phyloP scores from a whole-genome alignment of 2,797 vertebrate species.

The Taenioides sp. region DNA sequence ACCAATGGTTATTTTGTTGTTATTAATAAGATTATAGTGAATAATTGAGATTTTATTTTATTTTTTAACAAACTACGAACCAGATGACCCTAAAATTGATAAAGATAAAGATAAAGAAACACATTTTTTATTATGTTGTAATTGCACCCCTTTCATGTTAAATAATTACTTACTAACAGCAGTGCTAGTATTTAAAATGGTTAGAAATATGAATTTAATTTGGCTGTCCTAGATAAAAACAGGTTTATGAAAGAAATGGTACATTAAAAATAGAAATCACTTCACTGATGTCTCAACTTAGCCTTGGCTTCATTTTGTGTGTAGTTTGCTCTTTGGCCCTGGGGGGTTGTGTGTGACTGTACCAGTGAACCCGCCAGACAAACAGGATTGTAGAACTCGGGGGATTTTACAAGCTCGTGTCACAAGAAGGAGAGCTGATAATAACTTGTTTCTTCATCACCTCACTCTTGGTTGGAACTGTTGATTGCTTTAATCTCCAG shows the following conservation, averaged over 20 bases:
- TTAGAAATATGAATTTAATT: neutral
- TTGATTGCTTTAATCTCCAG: constrained; percentile 3
- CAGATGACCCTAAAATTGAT: neutral
- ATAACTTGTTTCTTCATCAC: neutral
- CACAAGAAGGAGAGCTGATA: constrained; percentile 3
- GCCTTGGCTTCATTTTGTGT: neutral
- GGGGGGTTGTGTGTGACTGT: constrained; percentile 13
- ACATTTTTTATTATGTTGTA: no score
- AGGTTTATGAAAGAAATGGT: neutral
- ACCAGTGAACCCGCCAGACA: constrained; percentile 16
- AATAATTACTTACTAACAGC: no score
- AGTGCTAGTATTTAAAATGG: no score
- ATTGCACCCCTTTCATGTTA: no score
- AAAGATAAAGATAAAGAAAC: neutral
- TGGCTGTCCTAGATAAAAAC: neutral
- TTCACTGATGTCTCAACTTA: constrained; percentile 14
- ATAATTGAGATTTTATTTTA: neutral
- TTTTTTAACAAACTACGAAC: neutral
- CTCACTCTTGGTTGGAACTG: neutral
- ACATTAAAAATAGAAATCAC: neutral
- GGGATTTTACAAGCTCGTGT: constrained; percentile 28
- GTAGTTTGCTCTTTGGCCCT: constrained; percentile 15
- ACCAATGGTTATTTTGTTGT: neutral
- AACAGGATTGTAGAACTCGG: constrained; percentile 24
- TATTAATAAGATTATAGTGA: neutral